Evolutionary conservation across 2,113 vertebrate genomes (phyloP), one percentile per base, ranked within the genome.

Genomic region (Corythaeola cristata): DNA sequence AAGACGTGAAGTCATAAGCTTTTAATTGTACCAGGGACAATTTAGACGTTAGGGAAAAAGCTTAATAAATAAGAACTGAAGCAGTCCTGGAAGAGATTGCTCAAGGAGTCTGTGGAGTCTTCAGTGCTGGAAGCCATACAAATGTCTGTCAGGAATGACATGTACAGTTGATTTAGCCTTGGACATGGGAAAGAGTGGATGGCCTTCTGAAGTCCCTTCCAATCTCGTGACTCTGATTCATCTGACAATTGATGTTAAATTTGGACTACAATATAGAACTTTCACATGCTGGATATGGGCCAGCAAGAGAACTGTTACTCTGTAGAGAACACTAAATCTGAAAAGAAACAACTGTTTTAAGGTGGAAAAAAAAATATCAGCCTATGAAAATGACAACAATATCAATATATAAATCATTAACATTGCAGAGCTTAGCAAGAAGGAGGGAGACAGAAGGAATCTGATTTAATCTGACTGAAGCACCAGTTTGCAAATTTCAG

Each of bases 211-310:
- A 88, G 85, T 55, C 75, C 45, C 58, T 90, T 95, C 66, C 92
- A 96, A 58, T 41, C 39, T 72, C 82, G 77, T 73, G 85, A 90
- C 87, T 93, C 19, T 87, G 88, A 93, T 80, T 93, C 87, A 91
- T 72, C 71, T 85, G 53, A 88, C 27, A 88, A 78, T 16, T 88
- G 62, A 85, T 66, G 39, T 89, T 81, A 91, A 49, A 85, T 85
- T 73, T 94, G 71, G 86, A 73, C 55, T 66, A 62, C 37, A 88
- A 58, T 23, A 41, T 6, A 79, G 50, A 37, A 69, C 27, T 76
- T 75, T 58, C 69, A 67, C 12, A 67, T 52, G 12, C 62, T 89
- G 93, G 69, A 33, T 49, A 55, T 14, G 26, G 17, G 81, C 89
- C 89, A 96, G 44, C 37, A 85, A 80, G 50, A 76, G 52, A 89